These are phyloP conservation scores for Geotria australis DNA, from an alignment of 2,797 vertebrate species.

Conservation along the genomic window DNA sequence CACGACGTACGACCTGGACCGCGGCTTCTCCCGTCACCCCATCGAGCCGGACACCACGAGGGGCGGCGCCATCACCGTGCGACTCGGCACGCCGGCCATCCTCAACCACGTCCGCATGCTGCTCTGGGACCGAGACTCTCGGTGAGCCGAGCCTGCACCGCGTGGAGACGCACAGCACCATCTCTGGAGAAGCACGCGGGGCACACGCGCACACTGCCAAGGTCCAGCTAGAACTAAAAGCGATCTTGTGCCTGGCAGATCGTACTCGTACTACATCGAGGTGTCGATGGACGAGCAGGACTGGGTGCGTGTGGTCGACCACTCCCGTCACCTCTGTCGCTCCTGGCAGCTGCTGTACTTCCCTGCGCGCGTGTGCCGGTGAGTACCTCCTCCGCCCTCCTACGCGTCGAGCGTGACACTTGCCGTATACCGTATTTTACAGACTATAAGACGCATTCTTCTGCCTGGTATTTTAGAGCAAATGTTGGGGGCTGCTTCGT, in stretches of 20 bases:
- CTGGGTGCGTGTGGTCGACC: slow-evolving; percentile 79
- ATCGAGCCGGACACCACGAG: slow-evolving; percentile 74
- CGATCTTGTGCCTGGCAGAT: slow-evolving; percentile 13
- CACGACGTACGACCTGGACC: slow-evolving; percentile 90
- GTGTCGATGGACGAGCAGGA: slow-evolving; percentile 97
- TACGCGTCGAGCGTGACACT: slow-evolving; percentile 1
- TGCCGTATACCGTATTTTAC: slow-evolving; percentile 1
- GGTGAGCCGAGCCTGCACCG: slow-evolving; percentile 14
- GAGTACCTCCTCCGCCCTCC: slow-evolving; percentile 6
- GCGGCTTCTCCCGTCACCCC: slow-evolving; percentile 84
- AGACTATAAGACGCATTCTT: no score
- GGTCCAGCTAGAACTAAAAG: no score
- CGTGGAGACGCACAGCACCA: no score
- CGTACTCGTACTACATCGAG: slow-evolving; percentile 90
- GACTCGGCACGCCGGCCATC: slow-evolving; percentile 65
- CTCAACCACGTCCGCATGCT: slow-evolving; percentile 71
- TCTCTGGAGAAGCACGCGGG: no score
- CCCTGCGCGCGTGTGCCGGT: slow-evolving; percentile 71
- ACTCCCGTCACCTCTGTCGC: slow-evolving; percentile 65
- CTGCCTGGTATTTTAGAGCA: no score
- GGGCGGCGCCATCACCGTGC: slow-evolving; percentile 40
- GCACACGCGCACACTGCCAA: no score
- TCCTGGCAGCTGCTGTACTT: slow-evolving; percentile 95
- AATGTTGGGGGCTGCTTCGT: no score
- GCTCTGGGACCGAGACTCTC: slow-evolving; percentile 78